phyloP scores from a whole-genome alignment of 2,888 invertebrate species.

The Callosobruchus maculatus region DNA sequence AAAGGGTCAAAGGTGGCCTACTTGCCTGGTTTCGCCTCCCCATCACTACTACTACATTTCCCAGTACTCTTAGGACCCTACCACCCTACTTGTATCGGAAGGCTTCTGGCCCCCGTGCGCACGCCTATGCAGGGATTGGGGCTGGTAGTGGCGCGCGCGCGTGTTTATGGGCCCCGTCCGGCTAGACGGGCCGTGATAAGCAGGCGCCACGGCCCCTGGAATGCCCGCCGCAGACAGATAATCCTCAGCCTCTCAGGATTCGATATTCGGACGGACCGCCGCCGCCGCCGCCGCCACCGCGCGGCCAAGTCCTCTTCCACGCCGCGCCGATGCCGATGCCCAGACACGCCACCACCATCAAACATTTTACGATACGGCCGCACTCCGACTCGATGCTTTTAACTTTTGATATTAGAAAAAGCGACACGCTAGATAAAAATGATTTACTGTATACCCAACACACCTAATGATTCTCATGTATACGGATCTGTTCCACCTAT shows the following conservation, averaged over 20 bases:
- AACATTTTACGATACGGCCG: neutral
- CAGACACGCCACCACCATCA: neutral
- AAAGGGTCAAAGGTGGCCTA: too few relatives aligned
- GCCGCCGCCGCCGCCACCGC: too few relatives aligned
- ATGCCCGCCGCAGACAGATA: neutral
- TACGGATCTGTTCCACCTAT: neutral
- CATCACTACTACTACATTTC: too few relatives aligned
- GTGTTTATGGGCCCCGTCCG: neutral
- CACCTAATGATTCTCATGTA: neutral
- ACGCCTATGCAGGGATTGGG: neutral
- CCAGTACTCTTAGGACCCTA: too few relatives aligned
- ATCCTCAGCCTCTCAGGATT: neutral
- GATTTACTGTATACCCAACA: neutral
- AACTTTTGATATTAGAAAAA: neutral
- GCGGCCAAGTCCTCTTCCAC: too few relatives aligned
- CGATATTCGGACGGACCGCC: neutral
- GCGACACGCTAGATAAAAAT: neutral
- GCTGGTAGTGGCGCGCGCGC: neutral
- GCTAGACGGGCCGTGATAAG: neutral
- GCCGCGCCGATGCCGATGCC: neutral
- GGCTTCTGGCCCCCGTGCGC: neutral
- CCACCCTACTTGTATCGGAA: too few relatives aligned
- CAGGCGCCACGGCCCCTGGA: neutral
- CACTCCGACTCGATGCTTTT: neutral
- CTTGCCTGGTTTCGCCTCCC: too few relatives aligned